phyloP scores from a whole-genome alignment of 2,113 vertebrate genomes.

The Platanista minor region DNA sequence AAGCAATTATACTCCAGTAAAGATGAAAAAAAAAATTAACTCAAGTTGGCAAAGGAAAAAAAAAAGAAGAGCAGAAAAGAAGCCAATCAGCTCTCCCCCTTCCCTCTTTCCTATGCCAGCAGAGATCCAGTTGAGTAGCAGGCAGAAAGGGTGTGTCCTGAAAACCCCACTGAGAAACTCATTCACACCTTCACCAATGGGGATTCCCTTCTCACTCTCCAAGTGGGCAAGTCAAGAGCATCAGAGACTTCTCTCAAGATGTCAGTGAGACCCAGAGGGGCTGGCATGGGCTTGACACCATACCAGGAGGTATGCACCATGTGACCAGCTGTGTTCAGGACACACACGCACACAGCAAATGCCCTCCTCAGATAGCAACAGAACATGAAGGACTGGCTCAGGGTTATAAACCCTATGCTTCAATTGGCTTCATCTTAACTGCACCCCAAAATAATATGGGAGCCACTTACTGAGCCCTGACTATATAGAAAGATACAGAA shows the following conservation, averaged over 20 bases:
- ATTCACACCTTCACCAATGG: not conserved
- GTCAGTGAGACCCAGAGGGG: not conserved
- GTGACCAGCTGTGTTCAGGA: not conserved
- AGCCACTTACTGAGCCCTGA: not conserved
- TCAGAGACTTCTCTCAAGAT: not conserved
- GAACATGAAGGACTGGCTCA: not conserved
- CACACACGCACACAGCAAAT: not conserved
- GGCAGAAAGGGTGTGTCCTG: not conserved
- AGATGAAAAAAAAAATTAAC: too few relatives aligned
- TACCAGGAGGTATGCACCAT: not conserved
- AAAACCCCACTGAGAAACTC: conserved; percentile 50
- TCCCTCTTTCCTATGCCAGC: not conserved
- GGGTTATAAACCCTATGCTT: not conserved
- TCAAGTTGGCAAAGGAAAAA: too few relatives aligned
- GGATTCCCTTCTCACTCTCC: not conserved
- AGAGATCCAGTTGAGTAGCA: not conserved
- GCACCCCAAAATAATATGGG: not conserved
- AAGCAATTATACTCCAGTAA: too few relatives aligned
- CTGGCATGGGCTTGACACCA: not conserved
- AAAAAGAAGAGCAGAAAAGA: not conserved
- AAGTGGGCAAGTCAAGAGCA: not conserved
- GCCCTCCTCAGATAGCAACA: not conserved
- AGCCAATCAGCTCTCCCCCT: too few relatives aligned
- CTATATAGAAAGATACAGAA: not conserved
- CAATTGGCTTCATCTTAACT: not conserved